phyloP scores from a whole-genome alignment of 2,888 invertebrate genomes.

The Drosophila niveifrons region DNA sequence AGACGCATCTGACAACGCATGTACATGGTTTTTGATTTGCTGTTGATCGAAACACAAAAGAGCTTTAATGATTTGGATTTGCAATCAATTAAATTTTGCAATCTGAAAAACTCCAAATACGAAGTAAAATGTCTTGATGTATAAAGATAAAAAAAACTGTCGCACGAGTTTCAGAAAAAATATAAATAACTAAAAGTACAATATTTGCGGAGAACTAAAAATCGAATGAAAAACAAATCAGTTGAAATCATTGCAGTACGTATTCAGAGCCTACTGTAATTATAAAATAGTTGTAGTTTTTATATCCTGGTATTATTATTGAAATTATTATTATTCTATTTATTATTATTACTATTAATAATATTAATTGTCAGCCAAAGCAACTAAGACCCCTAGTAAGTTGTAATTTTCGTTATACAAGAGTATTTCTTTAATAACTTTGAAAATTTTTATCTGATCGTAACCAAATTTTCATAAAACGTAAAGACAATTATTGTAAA shows the following conservation, averaged over 20 bases:
- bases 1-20: constrained; percentile 46
- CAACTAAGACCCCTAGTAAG: too few species aligned
- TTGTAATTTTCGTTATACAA: too few species aligned
- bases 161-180: not conserved
- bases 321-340: too few species aligned
- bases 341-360: too few species aligned
- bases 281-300: not conserved
- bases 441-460: too few species aligned
- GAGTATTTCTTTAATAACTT: too few species aligned
- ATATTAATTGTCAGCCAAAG: too few species aligned
- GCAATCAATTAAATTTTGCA: not conserved
- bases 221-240: not conserved
- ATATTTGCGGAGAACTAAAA: constrained; percentile 7
- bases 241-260: not conserved
- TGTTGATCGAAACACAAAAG: constrained; percentile 3
- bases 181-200: constrained; percentile 2
- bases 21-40: constrained; percentile 9
- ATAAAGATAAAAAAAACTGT: constrained; percentile 4
- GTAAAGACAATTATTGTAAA: too few species aligned
- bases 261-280: constrained; percentile 8
- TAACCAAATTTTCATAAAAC: too few species aligned
- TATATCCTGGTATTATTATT: too few species aligned
- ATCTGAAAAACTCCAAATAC: not conserved
- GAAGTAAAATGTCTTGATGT: not conserved
- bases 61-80: constrained; percentile 8